phyloP scores from a whole-genome alignment of 2,888 invertebrate genomes.

The Esperia sulphurella region DNA sequence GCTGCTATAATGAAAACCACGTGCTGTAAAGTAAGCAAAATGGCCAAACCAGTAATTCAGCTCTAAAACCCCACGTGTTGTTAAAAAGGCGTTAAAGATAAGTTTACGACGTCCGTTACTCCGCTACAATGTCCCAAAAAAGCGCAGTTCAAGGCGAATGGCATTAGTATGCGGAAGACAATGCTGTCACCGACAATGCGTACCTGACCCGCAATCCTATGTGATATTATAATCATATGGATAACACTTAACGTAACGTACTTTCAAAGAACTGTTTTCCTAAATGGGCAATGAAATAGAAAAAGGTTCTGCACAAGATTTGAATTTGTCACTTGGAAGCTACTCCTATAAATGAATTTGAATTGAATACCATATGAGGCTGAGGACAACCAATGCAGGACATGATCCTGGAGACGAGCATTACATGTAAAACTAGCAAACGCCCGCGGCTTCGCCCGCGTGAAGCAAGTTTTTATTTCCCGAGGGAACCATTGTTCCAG shows the following conservation, averaged over 20 bases:
- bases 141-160: constrained; percentile 47
- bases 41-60: not conserved
- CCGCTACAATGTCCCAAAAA: not conserved
- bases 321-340: too few relatives aligned
- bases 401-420: too few relatives aligned
- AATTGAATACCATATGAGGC: too few relatives aligned
- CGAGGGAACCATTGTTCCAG: too few relatives aligned
- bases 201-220: constrained; percentile 47
- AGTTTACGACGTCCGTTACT: constrained; percentile 19
- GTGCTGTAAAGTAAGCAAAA: not conserved
- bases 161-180: constrained; percentile 64
- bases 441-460: too few relatives aligned
- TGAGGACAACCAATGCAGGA: too few relatives aligned
- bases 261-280: not conserved
- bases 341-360: too few relatives aligned
- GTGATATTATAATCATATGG: constrained; percentile 26
- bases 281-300: too few relatives aligned
- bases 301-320: not conserved
- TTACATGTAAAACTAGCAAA: too few relatives aligned
- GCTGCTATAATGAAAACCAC: too few relatives aligned
- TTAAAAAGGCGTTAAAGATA: constrained; percentile 10
- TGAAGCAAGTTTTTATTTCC: too few relatives aligned
- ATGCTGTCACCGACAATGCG: constrained; percentile 32
- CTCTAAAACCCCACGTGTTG: not conserved
- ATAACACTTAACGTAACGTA: not conserved